phyloP scores from a whole-genome alignment of 2,797 vertebrate genomes.

The Lithobates pipiens region DNA sequence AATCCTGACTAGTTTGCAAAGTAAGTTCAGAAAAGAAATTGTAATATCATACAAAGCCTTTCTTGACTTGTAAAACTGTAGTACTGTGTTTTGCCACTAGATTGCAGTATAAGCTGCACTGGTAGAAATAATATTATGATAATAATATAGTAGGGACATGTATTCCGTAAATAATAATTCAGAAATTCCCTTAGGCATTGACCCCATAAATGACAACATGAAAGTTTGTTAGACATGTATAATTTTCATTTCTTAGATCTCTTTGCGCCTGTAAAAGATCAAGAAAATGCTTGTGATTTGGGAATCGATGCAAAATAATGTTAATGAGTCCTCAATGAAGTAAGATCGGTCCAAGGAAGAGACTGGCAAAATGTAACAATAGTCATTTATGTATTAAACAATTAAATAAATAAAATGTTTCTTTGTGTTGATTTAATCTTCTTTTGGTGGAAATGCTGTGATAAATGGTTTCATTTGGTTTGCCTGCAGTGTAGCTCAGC shows the following conservation, averaged over 20 bases:
- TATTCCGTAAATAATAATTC: background rate
- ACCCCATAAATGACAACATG: background rate
- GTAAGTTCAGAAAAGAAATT: background rate
- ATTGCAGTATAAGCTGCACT: background rate
- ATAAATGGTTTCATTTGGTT: slow-evolving; percentile 47
- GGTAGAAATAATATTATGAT: background rate
- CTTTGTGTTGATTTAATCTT: slow-evolving; percentile 38
- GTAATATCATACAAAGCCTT: background rate
- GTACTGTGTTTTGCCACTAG: background rate
- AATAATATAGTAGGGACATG: background rate
- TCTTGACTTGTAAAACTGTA: background rate
- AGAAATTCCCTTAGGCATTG: too few species aligned
- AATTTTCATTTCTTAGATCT: background rate
- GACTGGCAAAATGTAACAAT: slow-evolving; percentile 10
- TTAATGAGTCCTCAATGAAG: slow-evolving; percentile 11
- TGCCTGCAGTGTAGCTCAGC: slow-evolving; percentile 25
- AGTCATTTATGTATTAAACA: slow-evolving; percentile 43
- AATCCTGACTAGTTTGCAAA: background rate
- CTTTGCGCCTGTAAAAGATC: background rate
- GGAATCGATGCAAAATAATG: slow-evolving; percentile 1
- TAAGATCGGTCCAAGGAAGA: slow-evolving; percentile 1
- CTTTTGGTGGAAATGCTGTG: slow-evolving; percentile 25
- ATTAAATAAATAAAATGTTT: slow-evolving; percentile 27
- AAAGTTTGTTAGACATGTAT: background rate
- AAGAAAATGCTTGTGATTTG: background rate